Conservation (phyloP, 1,140 invertebrate species). For the Musca vetustissima region DNA sequence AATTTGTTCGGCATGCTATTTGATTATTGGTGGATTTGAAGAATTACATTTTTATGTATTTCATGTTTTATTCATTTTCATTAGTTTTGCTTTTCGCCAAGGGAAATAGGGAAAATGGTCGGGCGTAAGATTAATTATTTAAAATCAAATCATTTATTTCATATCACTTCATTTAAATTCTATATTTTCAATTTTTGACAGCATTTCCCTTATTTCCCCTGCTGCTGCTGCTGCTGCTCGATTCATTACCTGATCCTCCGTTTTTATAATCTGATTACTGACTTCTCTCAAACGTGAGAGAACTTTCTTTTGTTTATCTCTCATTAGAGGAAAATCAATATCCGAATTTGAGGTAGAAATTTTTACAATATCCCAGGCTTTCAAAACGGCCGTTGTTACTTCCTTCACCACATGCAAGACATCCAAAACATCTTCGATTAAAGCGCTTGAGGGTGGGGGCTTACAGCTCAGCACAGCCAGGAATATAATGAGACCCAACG, state of each 20-base stretch:
- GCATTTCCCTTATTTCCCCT: too few relatives aligned
- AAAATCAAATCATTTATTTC: too few relatives aligned
- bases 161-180: neutral
- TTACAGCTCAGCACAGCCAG: slow-evolving; percentile 24
- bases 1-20: slow-evolving; percentile 45
- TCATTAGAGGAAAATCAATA: slow-evolving; percentile 62
- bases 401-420: slow-evolving; percentile 64
- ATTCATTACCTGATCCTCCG: slow-evolving; percentile 42
- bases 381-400: slow-evolving; percentile 61
- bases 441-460: slow-evolving; percentile 41
- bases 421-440: slow-evolving; percentile 63
- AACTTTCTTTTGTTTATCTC: slow-evolving; percentile 60
- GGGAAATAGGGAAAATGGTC: too few relatives aligned
- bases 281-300: slow-evolving; percentile 57
- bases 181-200: too few relatives aligned
- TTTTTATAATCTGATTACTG: slow-evolving; percentile 54
- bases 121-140: too few relatives aligned
- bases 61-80: too few relatives aligned
- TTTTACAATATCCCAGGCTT: slow-evolving; percentile 65
- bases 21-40: neutral
- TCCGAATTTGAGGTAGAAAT: slow-evolving; percentile 58
- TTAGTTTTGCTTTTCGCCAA: too few relatives aligned
- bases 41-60: neutral
- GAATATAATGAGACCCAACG: slow-evolving; percentile 4
- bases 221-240: too few relatives aligned